Evolutionary conservation across 2,888 invertebrate genomes (phyloP).

Genomic region (Ypsolopha sequella): DNA sequence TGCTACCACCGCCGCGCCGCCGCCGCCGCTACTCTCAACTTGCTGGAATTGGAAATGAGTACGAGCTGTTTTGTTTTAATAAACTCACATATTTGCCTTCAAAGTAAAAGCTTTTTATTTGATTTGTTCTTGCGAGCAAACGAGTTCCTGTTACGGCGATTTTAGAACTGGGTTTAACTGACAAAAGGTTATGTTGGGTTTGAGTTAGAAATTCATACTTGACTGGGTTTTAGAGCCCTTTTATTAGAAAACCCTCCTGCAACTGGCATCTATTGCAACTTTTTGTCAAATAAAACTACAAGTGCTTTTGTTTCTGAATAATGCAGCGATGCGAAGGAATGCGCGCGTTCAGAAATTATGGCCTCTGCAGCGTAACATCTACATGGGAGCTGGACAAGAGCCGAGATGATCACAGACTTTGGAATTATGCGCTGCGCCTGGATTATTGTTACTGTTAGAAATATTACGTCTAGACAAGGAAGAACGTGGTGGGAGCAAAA

Average conservation of each 20-base stretch:
- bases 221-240: constrained; percentile 8
- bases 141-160: constrained; percentile 25
- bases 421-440: constrained; percentile 33
- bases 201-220: constrained; percentile 16
- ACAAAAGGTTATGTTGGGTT: constrained; percentile 18
- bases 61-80: constrained; percentile 57
- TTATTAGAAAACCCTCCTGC: not conserved
- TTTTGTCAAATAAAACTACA: not conserved
- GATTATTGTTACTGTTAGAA: constrained; percentile 43
- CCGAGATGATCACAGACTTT: constrained; percentile 2
- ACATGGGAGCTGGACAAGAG: not conserved
- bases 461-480: constrained; percentile 62
- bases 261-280: not conserved
- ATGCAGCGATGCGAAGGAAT: not conserved
- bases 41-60: constrained; percentile 55
- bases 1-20: constrained; percentile 13
- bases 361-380: not conserved
- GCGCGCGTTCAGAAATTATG: not conserved
- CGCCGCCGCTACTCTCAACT: constrained; percentile 26
- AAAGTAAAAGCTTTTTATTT: constrained; percentile 54
- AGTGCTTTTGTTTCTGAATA: not conserved
- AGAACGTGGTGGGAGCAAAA: constrained; percentile 57
- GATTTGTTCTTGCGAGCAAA: constrained; percentile 32
- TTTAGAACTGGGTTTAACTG: constrained; percentile 18
- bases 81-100: constrained; percentile 54